Conservation (phyloP, 2,797 vertebrate species). For the Arctocebus calabarensis region DNA sequence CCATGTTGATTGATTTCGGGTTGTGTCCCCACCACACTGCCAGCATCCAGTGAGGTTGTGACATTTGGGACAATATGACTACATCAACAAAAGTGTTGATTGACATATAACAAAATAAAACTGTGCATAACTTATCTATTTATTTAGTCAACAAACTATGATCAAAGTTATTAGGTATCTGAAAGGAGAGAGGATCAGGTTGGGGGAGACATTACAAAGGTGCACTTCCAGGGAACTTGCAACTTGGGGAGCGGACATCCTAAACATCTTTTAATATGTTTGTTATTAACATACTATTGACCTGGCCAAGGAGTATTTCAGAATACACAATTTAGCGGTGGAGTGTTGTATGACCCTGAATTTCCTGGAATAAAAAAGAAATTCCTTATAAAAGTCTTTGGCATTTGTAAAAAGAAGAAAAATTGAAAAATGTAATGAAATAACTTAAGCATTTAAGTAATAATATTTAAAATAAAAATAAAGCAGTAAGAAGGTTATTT, state of each 20-base stretch:
- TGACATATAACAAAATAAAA: not conserved
- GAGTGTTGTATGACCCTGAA: conserved; percentile 25
- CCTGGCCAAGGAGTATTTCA: not conserved
- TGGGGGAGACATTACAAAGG: not conserved
- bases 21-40: not conserved
- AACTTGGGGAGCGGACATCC: not conserved
- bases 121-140: not conserved
- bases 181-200: not conserved
- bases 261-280: not conserved
- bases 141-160: not conserved
- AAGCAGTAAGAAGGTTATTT: conserved; percentile 57
- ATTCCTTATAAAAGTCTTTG: conserved; percentile 51
- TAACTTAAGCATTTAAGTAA: conserved; percentile 35
- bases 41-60: not conserved
- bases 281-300: not conserved
- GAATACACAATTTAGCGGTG: conserved; percentile 9
- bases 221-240: not conserved
- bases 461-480: conserved; percentile 73
- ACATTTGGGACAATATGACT: not conserved
- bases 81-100: not conserved
- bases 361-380: conserved; percentile 70
- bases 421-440: conserved; percentile 53
- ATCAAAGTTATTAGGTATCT: not conserved
- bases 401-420: conserved; percentile 50
- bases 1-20: not conserved